A percentile compares a stretch with the other conserved stretches of the same genome.
Conservation (phyloP, 2,888 invertebrate genomes). For the Tachystola acroxantha region DNA sequence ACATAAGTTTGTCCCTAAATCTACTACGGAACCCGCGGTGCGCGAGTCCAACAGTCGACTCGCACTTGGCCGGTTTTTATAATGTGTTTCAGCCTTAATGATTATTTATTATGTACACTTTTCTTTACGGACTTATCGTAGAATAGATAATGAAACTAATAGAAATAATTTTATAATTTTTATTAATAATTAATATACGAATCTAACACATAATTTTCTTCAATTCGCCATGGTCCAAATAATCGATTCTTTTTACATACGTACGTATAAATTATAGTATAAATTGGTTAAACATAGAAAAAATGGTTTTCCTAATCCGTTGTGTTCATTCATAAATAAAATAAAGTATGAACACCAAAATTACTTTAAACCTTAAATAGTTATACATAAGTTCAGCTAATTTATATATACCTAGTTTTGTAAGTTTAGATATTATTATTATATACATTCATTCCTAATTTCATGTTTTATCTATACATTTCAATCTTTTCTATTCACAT, state of each 20-base stretch:
- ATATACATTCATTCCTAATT: too few relatives aligned
- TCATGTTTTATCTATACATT: too few relatives aligned
- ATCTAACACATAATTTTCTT: conserved; percentile 25
- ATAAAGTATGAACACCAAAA: background rate
- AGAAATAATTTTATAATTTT: conserved; percentile 30
- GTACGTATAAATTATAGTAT: conserved; percentile 7
- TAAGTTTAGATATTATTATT: too few relatives aligned
- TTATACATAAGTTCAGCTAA: background rate
- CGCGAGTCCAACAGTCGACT: too few relatives aligned
- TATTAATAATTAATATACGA: conserved; percentile 29
- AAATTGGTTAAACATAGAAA: conserved; percentile 2
- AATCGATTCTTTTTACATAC: conserved; percentile 12
- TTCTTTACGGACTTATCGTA: too few relatives aligned
- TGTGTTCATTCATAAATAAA: background rate
- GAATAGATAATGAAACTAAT: too few relatives aligned
- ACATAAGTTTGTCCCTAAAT: too few relatives aligned
- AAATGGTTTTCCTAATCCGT: background rate
- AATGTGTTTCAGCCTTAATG: too few relatives aligned
- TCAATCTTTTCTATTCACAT: too few relatives aligned
- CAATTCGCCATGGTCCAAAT: conserved; percentile 38
- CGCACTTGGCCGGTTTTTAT: too few relatives aligned
- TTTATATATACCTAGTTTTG: conserved; percentile 1
- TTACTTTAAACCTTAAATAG: conserved; percentile 6
- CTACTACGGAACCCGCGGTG: too few relatives aligned
- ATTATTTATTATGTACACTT: too few relatives aligned